Percentiles rank a stretch among this genome's conserved stretches.
Conservation (phyloP, 1,140 invertebrate species). For the Papilio polyxenes region DNA sequence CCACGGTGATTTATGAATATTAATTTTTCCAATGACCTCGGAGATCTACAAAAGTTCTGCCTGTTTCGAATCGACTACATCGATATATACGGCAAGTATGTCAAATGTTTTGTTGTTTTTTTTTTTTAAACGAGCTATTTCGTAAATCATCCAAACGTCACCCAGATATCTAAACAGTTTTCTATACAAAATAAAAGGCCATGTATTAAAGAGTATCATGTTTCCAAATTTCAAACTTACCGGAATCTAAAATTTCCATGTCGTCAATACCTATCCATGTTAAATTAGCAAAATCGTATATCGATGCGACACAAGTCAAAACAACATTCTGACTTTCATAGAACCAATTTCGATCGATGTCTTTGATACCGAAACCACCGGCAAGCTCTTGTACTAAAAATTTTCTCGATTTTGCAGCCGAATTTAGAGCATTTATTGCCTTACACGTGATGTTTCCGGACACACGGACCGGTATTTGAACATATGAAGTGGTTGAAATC, state of each 20-base stretch:
- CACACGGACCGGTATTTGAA: slow-evolving; percentile 45
- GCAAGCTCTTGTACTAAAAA: slow-evolving; percentile 63
- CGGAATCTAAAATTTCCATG: slow-evolving; percentile 42
- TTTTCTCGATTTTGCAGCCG: slow-evolving; percentile 6
- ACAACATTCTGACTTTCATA: slow-evolving; percentile 56
- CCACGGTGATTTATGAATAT: background rate
- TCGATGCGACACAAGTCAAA: slow-evolving; percentile 64
- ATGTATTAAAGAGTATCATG: background rate
- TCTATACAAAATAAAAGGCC: too few species aligned
- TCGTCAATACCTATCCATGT: slow-evolving; percentile 56
- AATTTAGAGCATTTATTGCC: slow-evolving; percentile 46
- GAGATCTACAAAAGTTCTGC: background rate
- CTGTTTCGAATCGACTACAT: background rate
- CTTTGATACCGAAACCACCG: slow-evolving; percentile 62
- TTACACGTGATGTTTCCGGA: slow-evolving; percentile 64
- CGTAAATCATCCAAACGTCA: too few species aligned
- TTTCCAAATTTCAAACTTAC: slow-evolving; percentile 42
- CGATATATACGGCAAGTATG: background rate
- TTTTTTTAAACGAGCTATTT: too few species aligned
- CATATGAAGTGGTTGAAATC: slow-evolving; percentile 51
- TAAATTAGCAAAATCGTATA: slow-evolving; percentile 58
- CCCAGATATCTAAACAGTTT: too few species aligned
- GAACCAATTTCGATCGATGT: slow-evolving; percentile 54
- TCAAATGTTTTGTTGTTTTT: background rate
- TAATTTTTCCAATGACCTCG: background rate